Conservation (phyloP, 2,113 vertebrate species). For the Gymnorhina tibicen region DNA sequence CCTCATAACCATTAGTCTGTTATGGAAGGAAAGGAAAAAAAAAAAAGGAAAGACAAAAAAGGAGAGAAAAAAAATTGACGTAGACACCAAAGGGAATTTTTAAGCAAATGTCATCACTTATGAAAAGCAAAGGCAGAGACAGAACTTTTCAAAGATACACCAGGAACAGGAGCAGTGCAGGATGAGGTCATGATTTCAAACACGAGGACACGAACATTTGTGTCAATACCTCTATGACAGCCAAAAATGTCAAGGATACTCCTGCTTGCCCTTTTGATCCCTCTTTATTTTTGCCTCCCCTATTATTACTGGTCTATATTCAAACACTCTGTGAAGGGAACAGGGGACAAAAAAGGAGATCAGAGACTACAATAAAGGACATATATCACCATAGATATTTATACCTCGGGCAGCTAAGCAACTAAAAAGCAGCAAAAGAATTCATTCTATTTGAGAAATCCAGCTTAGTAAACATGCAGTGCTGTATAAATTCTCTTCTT, state of each 20-base stretch:
- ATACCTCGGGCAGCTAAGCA: background rate
- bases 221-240: background rate
- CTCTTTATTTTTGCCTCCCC: background rate
- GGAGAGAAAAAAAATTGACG: background rate
- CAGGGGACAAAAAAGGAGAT: background rate
- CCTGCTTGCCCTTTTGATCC: background rate
- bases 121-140: background rate
- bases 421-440: background rate
- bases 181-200: background rate
- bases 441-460: background rate
- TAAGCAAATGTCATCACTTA: background rate
- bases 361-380: background rate
- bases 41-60: background rate
- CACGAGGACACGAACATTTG: rapidly evolving
- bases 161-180: background rate
- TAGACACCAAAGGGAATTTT: background rate
- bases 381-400: background rate
- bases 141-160: background rate
- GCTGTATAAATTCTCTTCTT: background rate
- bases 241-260: conserved; percentile 44
- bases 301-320: background rate
- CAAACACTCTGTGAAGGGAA: background rate
- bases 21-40: background rate
- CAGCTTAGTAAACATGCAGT: background rate
- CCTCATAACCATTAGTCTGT: conserved; percentile 85